These are phyloP conservation scores for Apeltes quadracus DNA, from an alignment of 2,113 vertebrate species.

Conservation along the genomic window DNA sequence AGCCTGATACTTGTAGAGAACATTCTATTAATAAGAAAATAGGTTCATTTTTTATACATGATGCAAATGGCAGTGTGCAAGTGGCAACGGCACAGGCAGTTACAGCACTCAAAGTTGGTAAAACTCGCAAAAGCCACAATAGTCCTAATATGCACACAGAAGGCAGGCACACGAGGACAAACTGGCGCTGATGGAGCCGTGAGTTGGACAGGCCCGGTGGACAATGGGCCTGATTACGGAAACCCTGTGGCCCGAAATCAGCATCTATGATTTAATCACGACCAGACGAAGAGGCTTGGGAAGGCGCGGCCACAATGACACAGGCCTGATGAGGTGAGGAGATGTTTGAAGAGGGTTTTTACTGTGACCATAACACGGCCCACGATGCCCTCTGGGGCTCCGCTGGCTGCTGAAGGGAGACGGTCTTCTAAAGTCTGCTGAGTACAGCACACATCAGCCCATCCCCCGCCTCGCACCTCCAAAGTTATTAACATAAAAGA, in stretches of 20 bases:
- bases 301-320: slow-evolving; percentile 27
- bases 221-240: slow-evolving; percentile 40
- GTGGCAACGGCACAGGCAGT: neutral
- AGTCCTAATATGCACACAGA: neutral
- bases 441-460: neutral
- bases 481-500: neutral
- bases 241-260: slow-evolving; percentile 42
- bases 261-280: slow-evolving; percentile 56
- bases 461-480: neutral
- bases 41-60: slow-evolving; percentile 1
- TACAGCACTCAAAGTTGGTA: neutral
- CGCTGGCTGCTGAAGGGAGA: neutral
- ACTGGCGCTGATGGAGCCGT: neutral
- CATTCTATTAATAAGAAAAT: neutral
- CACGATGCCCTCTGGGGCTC: slow-evolving; percentile 4
- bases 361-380: slow-evolving; percentile 11
- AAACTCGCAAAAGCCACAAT: neutral
- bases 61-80: neutral
- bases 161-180: neutral
- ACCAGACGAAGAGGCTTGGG: slow-evolving; percentile 31
- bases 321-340: slow-evolving; percentile 26
- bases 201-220: slow-evolving; percentile 13
- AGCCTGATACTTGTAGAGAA: neutral
- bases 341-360: slow-evolving; percentile 19
- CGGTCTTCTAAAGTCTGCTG: neutral